Evolutionary conservation across 92 coral and sea anemone species (phyloP), one percentile per base, ranked within the genome.

Genomic region (Siderastrea radians): DNA sequence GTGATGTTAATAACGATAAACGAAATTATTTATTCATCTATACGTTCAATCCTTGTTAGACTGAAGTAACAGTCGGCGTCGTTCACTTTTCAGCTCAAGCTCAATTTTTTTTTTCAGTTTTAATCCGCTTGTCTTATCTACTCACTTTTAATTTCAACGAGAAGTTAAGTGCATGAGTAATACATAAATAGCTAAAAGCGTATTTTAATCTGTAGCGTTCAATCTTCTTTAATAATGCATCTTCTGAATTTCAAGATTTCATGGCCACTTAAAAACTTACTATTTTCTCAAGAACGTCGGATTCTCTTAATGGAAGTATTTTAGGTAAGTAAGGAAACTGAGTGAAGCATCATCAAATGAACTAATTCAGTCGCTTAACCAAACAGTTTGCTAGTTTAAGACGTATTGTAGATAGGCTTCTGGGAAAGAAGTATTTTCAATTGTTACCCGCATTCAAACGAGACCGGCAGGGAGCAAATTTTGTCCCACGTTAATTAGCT

Each of bases 221-320:
- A 44, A 46, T 58, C 26, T 77, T 47, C 67, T 57, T 77, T 6
- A 77, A 77, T 77, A 43, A 77, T 58, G 53, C n/a, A 55, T 75
- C 51, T 50, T 8, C 0, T 44, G 43, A 45, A 46, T 62, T 44
- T 59, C 60, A 45, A 6, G 66, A 15, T 76, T 44, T 44, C 64
- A 77, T 15, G 38, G 68, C 53, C 81, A 58, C 26, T 73, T 52
- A 8, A 73, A 71, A 8, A 51, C 19, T 53, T 49, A 77, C 7
- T 59, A 1, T 14, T 58, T 44, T 7, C 50, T 8, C 14, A n/a
- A 44, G 67, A 59, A 77, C 11, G n/a, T 52, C n/a, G 19, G 12
- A 48, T 50, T 2, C 38, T 3, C n/a, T 19, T 19, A 1, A 6
- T 1, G 46, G 45, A 72, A 0, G 61, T 11, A 7, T 7, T 55